These are phyloP conservation scores for Psittacula derbiana DNA, from an alignment of 2,797 vertebrate species.

Conservation along the genomic window DNA sequence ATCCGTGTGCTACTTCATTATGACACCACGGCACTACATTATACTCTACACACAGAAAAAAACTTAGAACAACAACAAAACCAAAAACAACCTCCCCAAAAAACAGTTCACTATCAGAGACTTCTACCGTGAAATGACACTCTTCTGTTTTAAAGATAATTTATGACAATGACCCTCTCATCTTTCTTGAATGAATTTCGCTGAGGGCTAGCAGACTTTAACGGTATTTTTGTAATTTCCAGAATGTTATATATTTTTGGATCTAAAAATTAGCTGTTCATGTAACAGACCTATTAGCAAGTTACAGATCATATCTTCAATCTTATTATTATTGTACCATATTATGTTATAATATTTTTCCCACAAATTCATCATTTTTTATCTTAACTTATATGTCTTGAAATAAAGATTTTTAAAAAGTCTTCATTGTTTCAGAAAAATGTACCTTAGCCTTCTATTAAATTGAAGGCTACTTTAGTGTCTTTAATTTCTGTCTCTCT, in stretches of 20 bases:
- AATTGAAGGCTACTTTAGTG: not conserved
- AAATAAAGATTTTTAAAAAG: not conserved
- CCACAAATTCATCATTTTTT: not conserved
- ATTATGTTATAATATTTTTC: not conserved
- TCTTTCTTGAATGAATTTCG: not conserved
- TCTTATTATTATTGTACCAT: not conserved
- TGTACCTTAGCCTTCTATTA: not conserved
- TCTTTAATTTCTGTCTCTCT: not conserved
- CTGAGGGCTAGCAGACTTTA: not conserved
- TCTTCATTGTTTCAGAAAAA: not conserved
- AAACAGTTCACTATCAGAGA: not conserved
- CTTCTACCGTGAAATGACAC: not conserved
- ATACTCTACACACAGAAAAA: not conserved
- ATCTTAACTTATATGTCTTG: not conserved
- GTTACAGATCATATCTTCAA: not conserved
- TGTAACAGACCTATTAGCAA: not conserved
- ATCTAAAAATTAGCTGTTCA: not conserved
- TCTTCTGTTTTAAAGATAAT: not conserved
- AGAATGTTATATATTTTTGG: not conserved
- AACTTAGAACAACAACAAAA: not conserved
- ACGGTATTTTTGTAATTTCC: not conserved
- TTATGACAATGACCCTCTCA: not conserved
- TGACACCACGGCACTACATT: not conserved
- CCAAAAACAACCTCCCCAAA: not conserved
- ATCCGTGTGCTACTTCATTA: not conserved